Base-by-base conservation (phyloP, 35 echinoderm and acorn worm species). In the Apostichopus japonicus region DNA sequence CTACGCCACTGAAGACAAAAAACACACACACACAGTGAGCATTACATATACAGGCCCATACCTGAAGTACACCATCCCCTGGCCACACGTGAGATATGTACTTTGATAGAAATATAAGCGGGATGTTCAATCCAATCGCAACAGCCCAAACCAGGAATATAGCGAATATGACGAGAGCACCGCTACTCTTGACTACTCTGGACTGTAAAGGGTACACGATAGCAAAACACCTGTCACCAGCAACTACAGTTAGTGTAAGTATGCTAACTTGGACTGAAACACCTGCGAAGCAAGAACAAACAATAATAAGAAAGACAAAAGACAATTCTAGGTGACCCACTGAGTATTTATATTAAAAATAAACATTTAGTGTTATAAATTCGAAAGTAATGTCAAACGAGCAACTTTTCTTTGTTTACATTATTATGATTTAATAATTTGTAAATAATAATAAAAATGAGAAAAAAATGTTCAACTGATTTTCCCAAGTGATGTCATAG, bases 191-290 rank as follows among this genome's bases (percentile, higher is more conserved):
- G 55, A 96, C 94, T 61, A 99, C 95, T 21, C 97, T 87, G 53
- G 97, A 96, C 80, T 94, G 95, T 15, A 99, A 83, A 14, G 97
- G 97, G 84, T 96, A 92, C 5, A 99, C 87, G 24, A 99, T 99
- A 58, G 95, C 95, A 62, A 99, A 93, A 92, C 96, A 99, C 53
- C 97, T 79, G 70, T 99, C 97, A 23, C 95, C 93, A 9, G 97
- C 97, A 0, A 96, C 95, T 0, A 96, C 95, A 8, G 93, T 95
- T 65, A 99, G 79, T 5, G 97, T 96, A 10, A 99, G 86, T 56
- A 99, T 99, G 79, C 97, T 99, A n/a, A 96, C 95, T 25, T 96
- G 93, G 6, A 99, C 91, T 13, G 97, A 99, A 6, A 96, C 77
- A 52, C 91, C 97, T 99, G 79, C 93, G 65, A 72, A 75, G 53